A percentile compares a stretch with the other conserved stretches of the same genome.
phyloP scores from a whole-genome alignment of 2,888 invertebrate species.

The Ectemnius cavifrons region DNA sequence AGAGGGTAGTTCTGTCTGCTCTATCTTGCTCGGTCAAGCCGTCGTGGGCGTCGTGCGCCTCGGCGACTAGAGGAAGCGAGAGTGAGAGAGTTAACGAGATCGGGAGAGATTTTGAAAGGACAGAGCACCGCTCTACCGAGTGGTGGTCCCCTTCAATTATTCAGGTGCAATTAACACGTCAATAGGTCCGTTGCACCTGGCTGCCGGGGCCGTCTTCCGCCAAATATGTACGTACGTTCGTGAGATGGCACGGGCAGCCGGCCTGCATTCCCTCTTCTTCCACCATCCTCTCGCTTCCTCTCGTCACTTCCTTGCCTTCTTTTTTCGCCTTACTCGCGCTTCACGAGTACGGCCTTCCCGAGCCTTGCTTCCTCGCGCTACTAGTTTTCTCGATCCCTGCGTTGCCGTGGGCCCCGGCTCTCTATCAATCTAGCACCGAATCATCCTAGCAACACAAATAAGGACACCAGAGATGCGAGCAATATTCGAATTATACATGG shows the following conservation, averaged over 20 bases:
- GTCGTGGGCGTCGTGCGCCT: no score
- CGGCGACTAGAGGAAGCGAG: neutral
- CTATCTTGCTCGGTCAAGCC: no score
- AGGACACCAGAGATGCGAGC: no score
- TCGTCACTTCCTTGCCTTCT: neutral
- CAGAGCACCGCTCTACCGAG: constrained; percentile 60
- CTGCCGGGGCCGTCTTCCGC: constrained; percentile 62
- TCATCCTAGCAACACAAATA: no score
- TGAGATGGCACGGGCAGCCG: constrained; percentile 49
- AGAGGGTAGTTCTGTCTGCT: no score
- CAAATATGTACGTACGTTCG: constrained; percentile 61
- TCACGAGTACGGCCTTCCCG: no score
- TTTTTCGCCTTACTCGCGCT: no score
- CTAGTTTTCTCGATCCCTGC: constrained; percentile 10
- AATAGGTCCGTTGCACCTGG: constrained; percentile 72
- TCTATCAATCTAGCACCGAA: neutral
- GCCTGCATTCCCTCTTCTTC: constrained; percentile 25
- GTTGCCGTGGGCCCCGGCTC: constrained; percentile 8
- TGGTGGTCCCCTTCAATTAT: constrained; percentile 68
- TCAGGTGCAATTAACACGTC: constrained; percentile 74
- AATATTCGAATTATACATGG: no score
- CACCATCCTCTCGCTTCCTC: constrained; percentile 20
- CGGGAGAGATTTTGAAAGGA: constrained; percentile 71
- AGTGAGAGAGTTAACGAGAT: constrained; percentile 66
- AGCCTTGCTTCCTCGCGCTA: constrained; percentile 8